phyloP scores from a whole-genome alignment of 2,113 vertebrate species.

The Mustelus asterias region DNA sequence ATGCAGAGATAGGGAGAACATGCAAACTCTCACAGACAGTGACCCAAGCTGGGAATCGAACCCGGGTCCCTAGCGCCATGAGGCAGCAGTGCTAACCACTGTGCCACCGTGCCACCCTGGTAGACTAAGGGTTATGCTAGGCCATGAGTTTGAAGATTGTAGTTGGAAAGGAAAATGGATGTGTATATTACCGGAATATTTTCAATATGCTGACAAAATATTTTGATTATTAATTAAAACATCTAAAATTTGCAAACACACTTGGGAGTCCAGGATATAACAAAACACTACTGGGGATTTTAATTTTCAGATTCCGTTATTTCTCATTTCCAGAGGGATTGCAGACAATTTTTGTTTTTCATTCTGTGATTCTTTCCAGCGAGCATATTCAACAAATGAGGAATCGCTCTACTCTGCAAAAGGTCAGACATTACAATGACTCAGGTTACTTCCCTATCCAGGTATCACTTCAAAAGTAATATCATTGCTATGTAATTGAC shows the following conservation, averaged over 20 bases:
- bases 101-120: too few relatives aligned
- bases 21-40: too few relatives aligned
- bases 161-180: too few relatives aligned
- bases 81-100: too few relatives aligned
- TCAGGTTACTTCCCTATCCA: background rate
- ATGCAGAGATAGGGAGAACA: too few relatives aligned
- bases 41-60: too few relatives aligned
- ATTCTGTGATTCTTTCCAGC: background rate
- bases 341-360: background rate
- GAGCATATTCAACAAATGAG: constrained; percentile 13
- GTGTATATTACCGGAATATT: background rate
- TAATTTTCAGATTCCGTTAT: constrained; percentile 46
- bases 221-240: background rate
- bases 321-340: constrained; percentile 38
- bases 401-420: background rate
- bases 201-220: background rate
- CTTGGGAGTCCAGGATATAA: background rate
- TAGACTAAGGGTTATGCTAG: too few relatives aligned
- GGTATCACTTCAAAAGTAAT: background rate
- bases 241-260: background rate
- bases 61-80: too few relatives aligned
- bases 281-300: constrained; percentile 45
- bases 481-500: background rate
- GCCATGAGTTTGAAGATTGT: too few relatives aligned
- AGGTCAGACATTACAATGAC: background rate